A percentile compares a stretch with the other conserved stretches of the same genome.
phyloP scores from a whole-genome alignment of 2,797 vertebrate species.

The Sebastes minor region DNA sequence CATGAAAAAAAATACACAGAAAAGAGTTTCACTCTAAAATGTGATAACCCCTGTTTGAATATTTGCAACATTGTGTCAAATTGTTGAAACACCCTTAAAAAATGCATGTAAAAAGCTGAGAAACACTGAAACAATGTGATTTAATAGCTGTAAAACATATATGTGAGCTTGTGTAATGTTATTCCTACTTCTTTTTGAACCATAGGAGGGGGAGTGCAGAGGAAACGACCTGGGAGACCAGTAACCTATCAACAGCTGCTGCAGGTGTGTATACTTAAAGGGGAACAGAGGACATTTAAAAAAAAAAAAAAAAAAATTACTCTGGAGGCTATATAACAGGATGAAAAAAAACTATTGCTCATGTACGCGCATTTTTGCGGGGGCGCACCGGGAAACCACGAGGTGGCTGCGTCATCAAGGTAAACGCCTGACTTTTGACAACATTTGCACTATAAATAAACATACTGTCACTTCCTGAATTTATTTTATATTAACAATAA shows the following conservation, averaged over 20 bases:
- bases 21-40: neutral
- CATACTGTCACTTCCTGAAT: neutral
- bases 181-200: conserved; percentile 43
- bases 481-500: neutral
- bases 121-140: neutral
- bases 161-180: conserved; percentile 1
- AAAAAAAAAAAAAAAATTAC: neutral
- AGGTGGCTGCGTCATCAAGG: neutral
- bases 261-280: conserved; percentile 58
- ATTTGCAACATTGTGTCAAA: neutral
- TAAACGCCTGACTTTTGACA: neutral
- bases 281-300: neutral
- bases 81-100: neutral
- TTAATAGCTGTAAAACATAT: neutral
- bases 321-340: neutral
- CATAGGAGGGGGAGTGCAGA: conserved; percentile 67
- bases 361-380: neutral
- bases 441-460: neutral
- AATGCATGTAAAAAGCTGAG: neutral
- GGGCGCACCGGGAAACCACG: neutral
- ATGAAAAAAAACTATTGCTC: neutral
- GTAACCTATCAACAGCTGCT: conserved; percentile 6
- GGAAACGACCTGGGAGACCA: conserved; percentile 47
- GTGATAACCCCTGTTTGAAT: neutral
- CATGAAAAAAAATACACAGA: neutral